Base-by-base conservation (phyloP, 2,113 vertebrate genomes). In the Cercocebus atys region DNA sequence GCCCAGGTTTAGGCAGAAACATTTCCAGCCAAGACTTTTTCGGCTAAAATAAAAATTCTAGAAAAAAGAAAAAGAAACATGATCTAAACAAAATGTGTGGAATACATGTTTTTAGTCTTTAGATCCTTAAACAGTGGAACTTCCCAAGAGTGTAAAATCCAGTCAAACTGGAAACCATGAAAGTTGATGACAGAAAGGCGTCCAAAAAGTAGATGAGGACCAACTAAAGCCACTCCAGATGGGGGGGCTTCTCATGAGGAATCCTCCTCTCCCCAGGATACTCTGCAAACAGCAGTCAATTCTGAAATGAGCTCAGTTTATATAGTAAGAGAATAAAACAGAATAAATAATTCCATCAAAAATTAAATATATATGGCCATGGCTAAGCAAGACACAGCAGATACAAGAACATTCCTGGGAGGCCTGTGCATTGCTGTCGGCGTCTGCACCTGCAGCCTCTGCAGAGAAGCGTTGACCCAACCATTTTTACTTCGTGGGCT, bases 401-500 rank as follows among this genome's bases (percentile, higher is more conserved):
- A 43, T 1, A 7, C 4, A 4, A 6, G 55, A 52, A 8, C 8
- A 4, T 7, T 20, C 17, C 22, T 13, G 25, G 0, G 57, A 27
- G 40, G 70, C 4, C 27, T 11, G 23, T 6, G 17, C 6, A 32
- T 17, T 57, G 47, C 32, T 35, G 3, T 6, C 8, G 8, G 27
- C 0, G 1, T 2, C 1, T 12, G 12, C 12, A 18, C 38, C 55
- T 64, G 47, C 2, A 57, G 25, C n/a, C 50, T 32, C 30, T 14
- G 40, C 11, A 20, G 27, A 1, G 43, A 27, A 13, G 22, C 17
- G 9, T 5, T 7, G n/a, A 22, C 5, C 9, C 10, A 17, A 43
- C 10, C 6, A 2, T 35, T 22, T 20, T 32, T 0, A 11, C 5
- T 1, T 2, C 0, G 11, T 27, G 8, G 27, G n/a, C 18, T 23